These are phyloP conservation scores for Uria aalge DNA, from an alignment of 2,113 vertebrate species.

Conservation along the genomic window DNA sequence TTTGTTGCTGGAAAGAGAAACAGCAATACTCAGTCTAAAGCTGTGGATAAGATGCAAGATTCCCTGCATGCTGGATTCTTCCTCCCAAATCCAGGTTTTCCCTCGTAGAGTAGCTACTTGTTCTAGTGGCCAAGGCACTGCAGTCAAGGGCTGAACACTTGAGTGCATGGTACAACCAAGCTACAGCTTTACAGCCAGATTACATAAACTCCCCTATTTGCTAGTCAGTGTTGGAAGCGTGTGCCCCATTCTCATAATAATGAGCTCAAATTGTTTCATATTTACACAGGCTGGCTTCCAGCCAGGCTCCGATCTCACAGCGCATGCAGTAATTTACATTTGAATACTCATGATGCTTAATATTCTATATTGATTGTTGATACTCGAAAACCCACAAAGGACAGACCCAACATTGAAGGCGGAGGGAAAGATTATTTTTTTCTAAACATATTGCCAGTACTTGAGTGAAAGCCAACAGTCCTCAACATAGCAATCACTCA, in stretches of 20 bases:
- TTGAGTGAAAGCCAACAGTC: background rate
- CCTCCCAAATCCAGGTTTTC: background rate
- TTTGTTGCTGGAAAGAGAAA: background rate
- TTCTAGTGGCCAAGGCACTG: background rate
- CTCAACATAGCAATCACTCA: background rate
- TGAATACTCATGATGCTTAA: background rate
- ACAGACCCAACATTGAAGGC: background rate
- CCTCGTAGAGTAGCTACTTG: background rate
- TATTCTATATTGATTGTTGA: constrained; percentile 32
- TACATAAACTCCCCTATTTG: background rate
- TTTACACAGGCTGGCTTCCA: background rate
- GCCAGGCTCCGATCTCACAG: background rate
- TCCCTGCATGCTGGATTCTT: background rate
- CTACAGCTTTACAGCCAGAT: background rate
- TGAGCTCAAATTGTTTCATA: background rate
- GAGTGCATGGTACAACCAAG: background rate
- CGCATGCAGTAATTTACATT: background rate
- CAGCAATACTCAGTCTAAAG: background rate
- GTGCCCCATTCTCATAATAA: background rate
- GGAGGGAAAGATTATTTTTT: background rate
- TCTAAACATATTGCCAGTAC: background rate
- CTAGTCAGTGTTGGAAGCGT: background rate
- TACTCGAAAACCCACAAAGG: background rate
- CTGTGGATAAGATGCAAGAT: background rate
- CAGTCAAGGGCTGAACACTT: background rate